Conservation (phyloP, 2,888 invertebrate species). For the Conomelus anceps region DNA sequence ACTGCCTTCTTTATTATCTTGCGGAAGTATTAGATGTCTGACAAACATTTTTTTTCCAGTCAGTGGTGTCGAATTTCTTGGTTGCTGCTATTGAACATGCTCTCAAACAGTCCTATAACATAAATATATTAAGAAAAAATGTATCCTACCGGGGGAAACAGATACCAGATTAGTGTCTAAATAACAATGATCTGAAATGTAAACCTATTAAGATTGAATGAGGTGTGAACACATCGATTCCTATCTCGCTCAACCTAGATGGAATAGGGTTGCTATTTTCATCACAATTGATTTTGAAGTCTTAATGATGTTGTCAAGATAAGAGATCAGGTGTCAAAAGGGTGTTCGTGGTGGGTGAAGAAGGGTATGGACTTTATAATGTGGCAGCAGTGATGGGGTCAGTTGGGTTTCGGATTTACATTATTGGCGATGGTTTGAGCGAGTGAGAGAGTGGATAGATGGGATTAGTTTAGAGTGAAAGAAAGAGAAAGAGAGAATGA, state of each 20-base stretch:
- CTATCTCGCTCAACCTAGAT: too few relatives aligned
- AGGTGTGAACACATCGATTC: background rate
- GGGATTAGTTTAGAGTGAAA: too few relatives aligned
- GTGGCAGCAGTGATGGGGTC: background rate
- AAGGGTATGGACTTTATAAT: background rate
- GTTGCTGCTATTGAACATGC: too few relatives aligned
- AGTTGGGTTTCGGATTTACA: background rate
- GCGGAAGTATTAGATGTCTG: too few relatives aligned
- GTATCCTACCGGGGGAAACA: background rate
- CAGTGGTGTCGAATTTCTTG: too few relatives aligned
- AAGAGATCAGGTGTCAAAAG: constrained; percentile 9
- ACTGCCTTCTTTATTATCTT: too few relatives aligned
- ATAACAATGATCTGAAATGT: background rate
- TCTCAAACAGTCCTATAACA: too few relatives aligned
- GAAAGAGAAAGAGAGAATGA: background rate
- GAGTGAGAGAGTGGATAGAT: background rate
- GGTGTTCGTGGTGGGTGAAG: background rate
- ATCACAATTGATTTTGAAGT: constrained; percentile 1
- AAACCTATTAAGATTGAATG: background rate
- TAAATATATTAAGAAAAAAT: background rate
- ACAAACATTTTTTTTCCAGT: too few relatives aligned
- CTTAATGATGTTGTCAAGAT: constrained; percentile 10
- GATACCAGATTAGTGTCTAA: background rate
- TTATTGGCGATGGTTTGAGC: background rate
- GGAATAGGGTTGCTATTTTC: background rate